Conservation (phyloP, 2,113 vertebrate genomes). For the Manacus vitellinus region DNA sequence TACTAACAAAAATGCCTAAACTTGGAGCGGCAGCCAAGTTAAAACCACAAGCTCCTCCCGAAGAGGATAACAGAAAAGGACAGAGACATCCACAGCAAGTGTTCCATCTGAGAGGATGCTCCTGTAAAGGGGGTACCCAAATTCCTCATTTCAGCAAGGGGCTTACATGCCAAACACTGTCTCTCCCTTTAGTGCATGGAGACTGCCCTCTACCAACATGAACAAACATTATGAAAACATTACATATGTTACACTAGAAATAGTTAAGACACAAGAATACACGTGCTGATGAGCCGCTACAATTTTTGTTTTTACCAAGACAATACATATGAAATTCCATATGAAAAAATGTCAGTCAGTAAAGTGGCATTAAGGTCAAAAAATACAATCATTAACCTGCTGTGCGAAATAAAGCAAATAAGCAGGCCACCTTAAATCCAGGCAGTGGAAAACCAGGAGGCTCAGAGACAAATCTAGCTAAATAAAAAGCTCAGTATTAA, state of each 20-base stretch:
- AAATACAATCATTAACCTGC: background rate
- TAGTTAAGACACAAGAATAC: rapidly evolving
- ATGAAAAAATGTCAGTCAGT: background rate
- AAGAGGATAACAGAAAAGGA: background rate
- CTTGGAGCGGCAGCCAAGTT: background rate
- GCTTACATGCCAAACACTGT: background rate
- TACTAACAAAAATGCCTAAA: background rate
- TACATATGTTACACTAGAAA: background rate
- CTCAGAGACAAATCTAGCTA: background rate
- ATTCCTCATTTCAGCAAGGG: background rate
- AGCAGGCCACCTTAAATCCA: background rate
- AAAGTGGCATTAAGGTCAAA: background rate
- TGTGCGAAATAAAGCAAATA: background rate
- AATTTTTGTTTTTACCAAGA: background rate
- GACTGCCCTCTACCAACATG: background rate
- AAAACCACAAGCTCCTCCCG: background rate
- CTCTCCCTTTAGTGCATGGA: background rate
- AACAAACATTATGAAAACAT: background rate
- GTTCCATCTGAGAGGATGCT: background rate
- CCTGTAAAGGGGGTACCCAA: background rate
- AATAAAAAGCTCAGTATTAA: background rate
- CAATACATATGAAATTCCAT: background rate
- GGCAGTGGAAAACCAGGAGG: background rate
- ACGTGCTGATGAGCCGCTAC: background rate
- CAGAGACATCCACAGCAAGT: background rate